Evolutionary conservation across 2,888 invertebrate genomes (phyloP).

Genomic region (Sinhomidia bicolor): DNA sequence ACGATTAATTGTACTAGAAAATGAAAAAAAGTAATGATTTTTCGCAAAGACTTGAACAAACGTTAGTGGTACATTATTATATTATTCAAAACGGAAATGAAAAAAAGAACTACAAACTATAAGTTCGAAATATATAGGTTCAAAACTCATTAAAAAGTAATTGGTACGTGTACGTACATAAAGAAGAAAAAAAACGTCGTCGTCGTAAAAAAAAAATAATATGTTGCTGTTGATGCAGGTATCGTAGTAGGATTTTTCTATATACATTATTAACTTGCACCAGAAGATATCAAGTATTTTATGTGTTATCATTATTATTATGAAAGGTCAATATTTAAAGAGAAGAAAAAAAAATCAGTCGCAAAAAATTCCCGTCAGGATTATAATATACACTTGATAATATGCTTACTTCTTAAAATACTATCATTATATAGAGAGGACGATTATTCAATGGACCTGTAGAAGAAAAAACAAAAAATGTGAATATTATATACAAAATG

Average conservation of each 20-base stretch:
- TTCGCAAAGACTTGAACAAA: conserved; percentile 72
- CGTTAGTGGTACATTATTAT: conserved; percentile 66
- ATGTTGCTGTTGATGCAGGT: conserved; percentile 65
- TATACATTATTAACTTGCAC: conserved; percentile 64
- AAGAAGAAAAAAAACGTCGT: neutral
- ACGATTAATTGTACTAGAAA: conserved; percentile 54
- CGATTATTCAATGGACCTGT: conserved; percentile 22
- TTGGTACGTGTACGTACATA: conserved; percentile 54
- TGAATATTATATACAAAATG: conserved; percentile 21
- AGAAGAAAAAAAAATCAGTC: conserved; percentile 61
- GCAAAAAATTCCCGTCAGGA: conserved; percentile 34
- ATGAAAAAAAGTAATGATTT: conserved; percentile 47
- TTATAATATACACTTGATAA: neutral
- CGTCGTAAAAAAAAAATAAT: conserved; percentile 25
- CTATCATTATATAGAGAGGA: neutral
- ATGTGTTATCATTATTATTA: conserved; percentile 48
- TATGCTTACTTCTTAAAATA: conserved; percentile 30
- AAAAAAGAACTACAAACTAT: conserved; percentile 51
- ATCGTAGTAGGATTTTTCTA: conserved; percentile 53
- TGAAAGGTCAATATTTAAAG: conserved; percentile 22
- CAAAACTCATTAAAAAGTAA: conserved; percentile 51
- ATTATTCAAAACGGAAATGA: conserved; percentile 40
- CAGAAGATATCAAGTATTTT: conserved; percentile 48
- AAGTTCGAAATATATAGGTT: conserved; percentile 66
- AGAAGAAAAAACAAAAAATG: conserved; percentile 23